Evolutionary conservation across 2,113 vertebrate genomes (phyloP).

Genomic region (Ceyx melanurus): DNA sequence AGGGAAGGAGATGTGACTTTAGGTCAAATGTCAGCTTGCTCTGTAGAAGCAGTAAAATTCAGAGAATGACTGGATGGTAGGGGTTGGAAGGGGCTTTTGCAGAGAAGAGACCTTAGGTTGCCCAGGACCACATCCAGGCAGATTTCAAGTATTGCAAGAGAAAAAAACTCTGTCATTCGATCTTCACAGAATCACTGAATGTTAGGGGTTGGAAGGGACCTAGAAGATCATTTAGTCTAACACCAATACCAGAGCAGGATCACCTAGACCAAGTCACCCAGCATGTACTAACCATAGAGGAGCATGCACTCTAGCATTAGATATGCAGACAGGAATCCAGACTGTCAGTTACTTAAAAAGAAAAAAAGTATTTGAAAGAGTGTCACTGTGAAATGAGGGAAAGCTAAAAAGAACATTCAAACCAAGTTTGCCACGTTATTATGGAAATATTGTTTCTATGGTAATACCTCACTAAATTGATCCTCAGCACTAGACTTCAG

Average conservation of each 20-base stretch:
- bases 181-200: not conserved
- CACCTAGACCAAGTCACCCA: no score
- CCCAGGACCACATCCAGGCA: not conserved
- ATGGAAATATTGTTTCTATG: not conserved
- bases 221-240: no score
- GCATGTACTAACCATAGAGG: not conserved
- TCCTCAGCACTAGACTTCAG: not conserved
- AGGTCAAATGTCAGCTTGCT: not conserved
- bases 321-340: not conserved
- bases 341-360: not conserved
- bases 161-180: not conserved
- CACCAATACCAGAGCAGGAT: no score
- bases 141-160: not conserved
- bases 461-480: not conserved
- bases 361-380: not conserved
- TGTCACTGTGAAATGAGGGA: not conserved
- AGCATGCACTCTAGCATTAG: not conserved
- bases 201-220: no score
- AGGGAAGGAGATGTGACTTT: not conserved
- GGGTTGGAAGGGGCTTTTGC: not conserved
- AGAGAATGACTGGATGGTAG: not conserved
- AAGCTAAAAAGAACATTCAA: not conserved
- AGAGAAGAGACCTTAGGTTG: not conserved
- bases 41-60: not conserved
- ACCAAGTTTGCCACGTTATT: not conserved